These are phyloP conservation scores for Nebria brevicollis DNA, from an alignment of 2,888 invertebrate genomes.

Conservation along the genomic window DNA sequence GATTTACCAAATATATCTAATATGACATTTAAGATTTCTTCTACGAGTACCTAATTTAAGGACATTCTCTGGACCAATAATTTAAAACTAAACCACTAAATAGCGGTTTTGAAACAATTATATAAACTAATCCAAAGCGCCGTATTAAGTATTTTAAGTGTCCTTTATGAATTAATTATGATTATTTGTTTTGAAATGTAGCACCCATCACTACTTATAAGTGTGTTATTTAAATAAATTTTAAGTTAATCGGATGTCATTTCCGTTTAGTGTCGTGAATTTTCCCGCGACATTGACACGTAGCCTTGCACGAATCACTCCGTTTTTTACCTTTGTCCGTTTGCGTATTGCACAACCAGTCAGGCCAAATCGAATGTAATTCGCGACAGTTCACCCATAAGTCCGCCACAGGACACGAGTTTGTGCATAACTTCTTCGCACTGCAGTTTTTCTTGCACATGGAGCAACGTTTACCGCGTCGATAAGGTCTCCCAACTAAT, in stretches of 20 bases:
- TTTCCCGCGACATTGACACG: slow-evolving; percentile 74
- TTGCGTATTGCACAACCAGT: slow-evolving; percentile 70
- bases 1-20: too few species aligned
- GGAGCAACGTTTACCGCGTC: slow-evolving; percentile 71
- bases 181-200: too few species aligned
- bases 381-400: slow-evolving; percentile 78
- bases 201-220: too few species aligned
- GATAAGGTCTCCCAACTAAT: slow-evolving; percentile 74
- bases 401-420: slow-evolving; percentile 75
- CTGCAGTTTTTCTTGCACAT: slow-evolving; percentile 74
- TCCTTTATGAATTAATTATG: too few species aligned
- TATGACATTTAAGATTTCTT: too few species aligned
- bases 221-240: too few species aligned
- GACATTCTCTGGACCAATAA: too few species aligned
- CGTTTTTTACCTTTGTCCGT: slow-evolving; percentile 68
- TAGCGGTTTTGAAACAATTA: too few species aligned
- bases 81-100: too few species aligned
- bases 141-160: too few species aligned
- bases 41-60: too few species aligned
- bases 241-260: neutral
- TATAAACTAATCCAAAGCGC: too few species aligned
- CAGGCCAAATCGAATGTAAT: slow-evolving; percentile 68
- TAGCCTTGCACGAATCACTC: slow-evolving; percentile 73
- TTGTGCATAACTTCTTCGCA: slow-evolving; percentile 75
- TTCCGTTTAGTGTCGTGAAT: slow-evolving; percentile 58